Conservation (phyloP, 35 echinoderm and acorn worm species). For the Ophioderma brevispina region DNA sequence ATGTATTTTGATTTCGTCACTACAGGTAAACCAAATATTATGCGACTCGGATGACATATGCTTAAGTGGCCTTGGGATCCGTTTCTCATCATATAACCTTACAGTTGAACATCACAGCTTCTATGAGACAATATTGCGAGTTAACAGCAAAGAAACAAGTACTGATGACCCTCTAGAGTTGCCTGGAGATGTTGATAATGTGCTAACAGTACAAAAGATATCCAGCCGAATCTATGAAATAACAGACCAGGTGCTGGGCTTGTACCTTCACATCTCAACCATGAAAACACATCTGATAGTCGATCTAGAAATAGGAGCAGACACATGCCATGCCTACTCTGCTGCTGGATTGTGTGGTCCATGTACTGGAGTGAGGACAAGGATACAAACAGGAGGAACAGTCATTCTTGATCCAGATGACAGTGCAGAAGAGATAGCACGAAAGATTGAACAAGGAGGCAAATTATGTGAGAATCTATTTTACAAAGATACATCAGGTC, state of each 20-base stretch:
- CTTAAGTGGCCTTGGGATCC: slow-evolving; percentile 43
- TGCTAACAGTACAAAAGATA: neutral
- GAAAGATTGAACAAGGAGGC: neutral
- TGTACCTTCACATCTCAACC: neutral
- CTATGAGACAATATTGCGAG: slow-evolving; percentile 35
- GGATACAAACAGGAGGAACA: neutral
- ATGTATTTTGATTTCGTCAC: neutral
- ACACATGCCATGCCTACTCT: neutral
- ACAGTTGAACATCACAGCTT: slow-evolving; percentile 27
- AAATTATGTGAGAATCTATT: neutral
- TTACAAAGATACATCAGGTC: slow-evolving; percentile 13
- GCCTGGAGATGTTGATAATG: neutral
- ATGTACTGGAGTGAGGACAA: neutral
- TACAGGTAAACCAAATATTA: slow-evolving; percentile 50
- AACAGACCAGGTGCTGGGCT: neutral
- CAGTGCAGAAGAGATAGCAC: slow-evolving; percentile 3
- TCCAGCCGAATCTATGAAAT: slow-evolving; percentile 31
- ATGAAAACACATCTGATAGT: slow-evolving; percentile 36
- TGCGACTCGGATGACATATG: slow-evolving; percentile 5
- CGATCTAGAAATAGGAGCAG: slow-evolving; percentile 34
- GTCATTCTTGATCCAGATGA: slow-evolving; percentile 22
- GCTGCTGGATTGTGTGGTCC: slow-evolving; percentile 51
- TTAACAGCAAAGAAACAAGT: slow-evolving; percentile 11
- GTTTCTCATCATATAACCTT: neutral
- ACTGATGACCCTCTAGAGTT: slow-evolving; percentile 24